Evolutionary conservation across 37 sponge, comb jelly and placozoan genomes (phyloP).

Genomic region (Spongilla lacustris): DNA sequence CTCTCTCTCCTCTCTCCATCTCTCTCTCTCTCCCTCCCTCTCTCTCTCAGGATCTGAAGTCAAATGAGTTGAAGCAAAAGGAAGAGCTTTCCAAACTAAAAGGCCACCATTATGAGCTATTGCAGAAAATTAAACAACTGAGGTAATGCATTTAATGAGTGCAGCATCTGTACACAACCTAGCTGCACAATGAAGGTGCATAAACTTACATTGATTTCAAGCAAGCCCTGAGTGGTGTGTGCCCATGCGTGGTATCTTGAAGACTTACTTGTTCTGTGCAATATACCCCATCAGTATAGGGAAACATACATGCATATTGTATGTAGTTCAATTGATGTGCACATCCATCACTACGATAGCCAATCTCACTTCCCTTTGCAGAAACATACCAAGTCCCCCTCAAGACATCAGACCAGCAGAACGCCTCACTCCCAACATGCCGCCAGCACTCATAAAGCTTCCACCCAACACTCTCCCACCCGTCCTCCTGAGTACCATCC

Average conservation of each 20-base stretch:
- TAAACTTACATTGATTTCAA: background rate
- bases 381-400: background rate
- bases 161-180: no score
- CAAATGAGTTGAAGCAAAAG: slow-evolving; percentile 7
- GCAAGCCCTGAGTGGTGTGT: no score
- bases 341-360: no score
- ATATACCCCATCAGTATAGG: no score
- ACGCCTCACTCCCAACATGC: background rate
- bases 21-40: background rate
- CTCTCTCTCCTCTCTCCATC: background rate
- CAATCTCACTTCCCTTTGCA: background rate
- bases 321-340: no score
- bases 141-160: slow-evolving; percentile 2
- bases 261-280: no score
- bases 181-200: no score
- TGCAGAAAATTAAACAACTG: slow-evolving; percentile 31
- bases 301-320: no score
- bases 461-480: background rate
- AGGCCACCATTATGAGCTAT: slow-evolving; percentile 9
- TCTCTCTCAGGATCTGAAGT: slow-evolving; percentile 33
- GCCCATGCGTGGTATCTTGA: no score
- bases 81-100: slow-evolving; percentile 25
- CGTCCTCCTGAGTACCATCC: background rate
- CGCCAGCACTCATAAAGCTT: background rate
- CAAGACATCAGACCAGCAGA: background rate